A percentile compares a stretch with the other conserved stretches of the same genome.
These are phyloP conservation scores for Pterostichus niger DNA, from an alignment of 2,888 invertebrate species.

Conservation along the genomic window DNA sequence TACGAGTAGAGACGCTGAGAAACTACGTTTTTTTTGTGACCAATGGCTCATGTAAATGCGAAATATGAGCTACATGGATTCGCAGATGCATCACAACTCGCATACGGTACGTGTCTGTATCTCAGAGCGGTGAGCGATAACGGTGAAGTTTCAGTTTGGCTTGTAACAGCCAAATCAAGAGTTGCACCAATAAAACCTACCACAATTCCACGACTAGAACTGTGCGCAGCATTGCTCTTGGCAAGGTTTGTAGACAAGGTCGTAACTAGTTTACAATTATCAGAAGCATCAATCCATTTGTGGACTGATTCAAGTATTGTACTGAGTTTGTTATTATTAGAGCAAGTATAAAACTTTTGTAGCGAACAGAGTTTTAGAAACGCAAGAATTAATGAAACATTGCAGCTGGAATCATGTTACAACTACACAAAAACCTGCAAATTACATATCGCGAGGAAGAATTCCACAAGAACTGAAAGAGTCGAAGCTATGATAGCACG, in stretches of 20 bases:
- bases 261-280: not conserved
- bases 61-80: too few species aligned
- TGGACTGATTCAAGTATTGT: constrained; percentile 68
- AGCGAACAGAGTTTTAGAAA: constrained; percentile 68
- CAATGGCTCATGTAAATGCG: too few species aligned
- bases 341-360: constrained; percentile 67
- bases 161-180: too few species aligned
- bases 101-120: too few species aligned
- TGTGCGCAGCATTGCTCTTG: constrained; percentile 68
- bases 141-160: too few species aligned
- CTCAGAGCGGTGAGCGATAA: too few species aligned
- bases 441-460: too few species aligned
- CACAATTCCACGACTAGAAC: constrained; percentile 70
- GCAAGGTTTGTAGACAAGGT: not conserved
- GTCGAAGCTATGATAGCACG: constrained; percentile 67
- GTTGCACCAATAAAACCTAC: constrained; percentile 68
- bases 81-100: too few species aligned
- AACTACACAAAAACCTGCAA: too few species aligned
- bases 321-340: constrained; percentile 63
- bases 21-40: too few species aligned
- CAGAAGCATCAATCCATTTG: constrained; percentile 1
- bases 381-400: constrained; percentile 59
- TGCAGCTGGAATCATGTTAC: constrained; percentile 64
- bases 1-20: too few species aligned
- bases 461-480: constrained; percentile 68